Base-by-base conservation (phyloP, 2,888 invertebrate species). In the Phalangium opilio region DNA sequence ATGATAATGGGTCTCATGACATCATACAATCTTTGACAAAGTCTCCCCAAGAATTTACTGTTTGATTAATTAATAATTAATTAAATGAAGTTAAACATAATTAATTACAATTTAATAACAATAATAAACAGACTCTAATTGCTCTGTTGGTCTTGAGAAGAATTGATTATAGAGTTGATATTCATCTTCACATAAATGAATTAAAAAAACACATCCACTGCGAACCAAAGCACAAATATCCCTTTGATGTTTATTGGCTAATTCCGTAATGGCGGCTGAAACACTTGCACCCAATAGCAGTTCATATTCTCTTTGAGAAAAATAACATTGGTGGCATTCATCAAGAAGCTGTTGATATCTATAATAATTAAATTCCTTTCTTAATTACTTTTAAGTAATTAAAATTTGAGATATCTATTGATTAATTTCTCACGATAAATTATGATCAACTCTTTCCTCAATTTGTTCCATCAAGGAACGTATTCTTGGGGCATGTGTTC, bases 111-210 rank as follows among this genome's bases (percentile, higher is more conserved):
- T 34, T 20, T 10, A 10, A 42, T 15, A 2, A 5, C 14, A n/a
- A 34, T 4, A 38, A 2, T 36, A 36, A 36, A 36, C 1, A 12
- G 11, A 81, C 75, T 76, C 74, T 4, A 87, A 63, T 41, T 79
- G 75, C 2, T 70, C 66, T 5, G 81, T 79, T 0, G 75, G 68
- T 36, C 75, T 72, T 1, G 75, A 72, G 63, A 96, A 96, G 67
- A 95, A 93, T 64, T 93, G 89, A 54, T 78, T 76, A 65, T 83
- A 96, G 3, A 98, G 72, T 54, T 84, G 79, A 59, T 86, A 80
- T 65, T 98, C 96, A 67, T 98, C 96, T 58, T 90, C 80, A 56
- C 90, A 91, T 0, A 95, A 81, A 64, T 93, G 87, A 33, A 95
- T 78, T 33, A 93, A 73, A 62, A 95, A 81, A 10, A 87, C 80